Conservation (phyloP, 2,888 invertebrate genomes). For the Parnassius glacialis region DNA sequence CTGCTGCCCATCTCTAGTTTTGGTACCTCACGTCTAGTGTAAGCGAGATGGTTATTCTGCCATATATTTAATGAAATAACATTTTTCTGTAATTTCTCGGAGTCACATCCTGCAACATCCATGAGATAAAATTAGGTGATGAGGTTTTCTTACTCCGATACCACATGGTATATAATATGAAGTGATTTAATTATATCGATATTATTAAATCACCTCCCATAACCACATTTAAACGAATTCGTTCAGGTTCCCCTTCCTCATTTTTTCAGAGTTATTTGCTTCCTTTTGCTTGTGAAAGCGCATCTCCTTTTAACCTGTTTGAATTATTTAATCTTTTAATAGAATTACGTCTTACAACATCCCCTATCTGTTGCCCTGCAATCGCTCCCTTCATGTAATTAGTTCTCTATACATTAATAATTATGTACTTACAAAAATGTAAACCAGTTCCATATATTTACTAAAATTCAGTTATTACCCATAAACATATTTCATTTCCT, state of each 20-base stretch:
- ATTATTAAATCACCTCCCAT: conserved; percentile 27
- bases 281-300: conserved; percentile 73
- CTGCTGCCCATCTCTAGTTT: too few species aligned
- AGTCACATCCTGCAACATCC: too few species aligned
- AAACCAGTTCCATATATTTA: too few species aligned
- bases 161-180: too few species aligned
- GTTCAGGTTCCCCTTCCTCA: conserved; percentile 50
- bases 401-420: conserved; percentile 63
- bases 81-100: too few species aligned
- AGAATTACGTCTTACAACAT: conserved; percentile 66
- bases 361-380: conserved; percentile 65
- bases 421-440: conserved; percentile 6
- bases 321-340: conserved; percentile 79
- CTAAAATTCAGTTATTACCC: too few species aligned
- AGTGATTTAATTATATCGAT: conserved; percentile 35
- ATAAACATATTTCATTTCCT: too few species aligned
- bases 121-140: too few species aligned
- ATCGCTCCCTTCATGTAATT: conserved; percentile 57
- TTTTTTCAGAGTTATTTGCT: conserved; percentile 67
- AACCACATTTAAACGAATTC: conserved; percentile 52
- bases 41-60: too few species aligned
- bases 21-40: too few species aligned
- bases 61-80: too few species aligned
- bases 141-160: too few species aligned
- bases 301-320: conserved; percentile 76